Percentiles rank a stretch among this genome's conserved stretches.
Evolutionary conservation across 2,888 invertebrate species (phyloP).

Genomic region (Chalcosyrphus nemorum): DNA sequence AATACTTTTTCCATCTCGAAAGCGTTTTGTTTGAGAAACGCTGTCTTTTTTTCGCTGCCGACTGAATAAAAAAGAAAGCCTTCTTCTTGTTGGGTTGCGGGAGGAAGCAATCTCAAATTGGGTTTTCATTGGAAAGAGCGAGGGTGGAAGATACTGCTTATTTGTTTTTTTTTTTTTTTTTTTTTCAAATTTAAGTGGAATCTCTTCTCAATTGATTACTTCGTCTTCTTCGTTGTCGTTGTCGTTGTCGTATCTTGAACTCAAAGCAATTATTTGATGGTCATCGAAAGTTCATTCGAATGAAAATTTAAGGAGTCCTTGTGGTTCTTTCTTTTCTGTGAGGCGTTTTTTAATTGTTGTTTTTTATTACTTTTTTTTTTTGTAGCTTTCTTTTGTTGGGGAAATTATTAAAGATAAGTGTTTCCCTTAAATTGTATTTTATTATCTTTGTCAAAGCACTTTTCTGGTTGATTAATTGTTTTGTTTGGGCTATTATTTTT

Average conservation of each 20-base stretch:
- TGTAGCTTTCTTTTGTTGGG: background rate
- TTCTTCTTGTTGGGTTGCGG: background rate
- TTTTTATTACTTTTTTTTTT: constrained; percentile 29
- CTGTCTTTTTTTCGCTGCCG: constrained; percentile 26
- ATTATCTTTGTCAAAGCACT: constrained; percentile 18
- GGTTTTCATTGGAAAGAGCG: constrained; percentile 6
- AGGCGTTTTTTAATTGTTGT: constrained; percentile 49
- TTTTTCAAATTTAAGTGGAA: constrained; percentile 47
- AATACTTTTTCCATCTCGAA: constrained; percentile 64
- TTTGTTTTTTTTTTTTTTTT: constrained; percentile 46
- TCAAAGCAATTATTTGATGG: constrained; percentile 62
- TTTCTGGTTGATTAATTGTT: constrained; percentile 17
- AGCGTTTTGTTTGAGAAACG: constrained; percentile 53
- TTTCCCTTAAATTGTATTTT: constrained; percentile 16
- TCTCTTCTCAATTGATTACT: constrained; percentile 60
- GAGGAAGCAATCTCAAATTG: background rate
- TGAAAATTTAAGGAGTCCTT: constrained; percentile 61
- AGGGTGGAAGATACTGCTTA: constrained; percentile 36
- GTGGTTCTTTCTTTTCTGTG: constrained; percentile 18
- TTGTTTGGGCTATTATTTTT: background rate
- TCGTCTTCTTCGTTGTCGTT: constrained; percentile 26
- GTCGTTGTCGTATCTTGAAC: constrained; percentile 37
- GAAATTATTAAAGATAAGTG: constrained; percentile 20
- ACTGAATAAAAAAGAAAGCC: background rate
- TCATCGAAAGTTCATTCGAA: constrained; percentile 57